A percentile compares a stretch with the other conserved stretches of the same genome.
Evolutionary conservation across 92 coral and sea anemone species (phyloP).

Genomic region (Plumapathes pennacea): DNA sequence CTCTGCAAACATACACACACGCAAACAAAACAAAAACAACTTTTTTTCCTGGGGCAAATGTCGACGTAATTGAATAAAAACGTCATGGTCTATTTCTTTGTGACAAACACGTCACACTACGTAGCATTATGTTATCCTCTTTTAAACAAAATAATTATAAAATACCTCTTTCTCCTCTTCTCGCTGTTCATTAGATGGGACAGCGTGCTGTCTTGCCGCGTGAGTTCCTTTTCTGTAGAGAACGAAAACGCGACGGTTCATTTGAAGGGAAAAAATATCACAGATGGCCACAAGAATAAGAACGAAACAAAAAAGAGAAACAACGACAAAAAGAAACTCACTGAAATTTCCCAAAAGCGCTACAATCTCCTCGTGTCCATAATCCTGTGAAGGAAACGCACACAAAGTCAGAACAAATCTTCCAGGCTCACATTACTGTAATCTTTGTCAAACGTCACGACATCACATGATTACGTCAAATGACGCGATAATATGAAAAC

Average conservation of each 20-base stretch:
- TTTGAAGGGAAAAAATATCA: neutral
- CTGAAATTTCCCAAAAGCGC: slow-evolving; percentile 80
- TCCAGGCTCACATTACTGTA: too few species aligned
- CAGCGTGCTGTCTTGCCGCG: slow-evolving; percentile 86
- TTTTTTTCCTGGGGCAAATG: too few species aligned
- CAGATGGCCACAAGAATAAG: neutral
- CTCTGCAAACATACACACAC: too few species aligned
- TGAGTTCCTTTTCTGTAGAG: slow-evolving; percentile 72
- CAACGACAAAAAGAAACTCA: slow-evolving; percentile 37
- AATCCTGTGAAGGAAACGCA: slow-evolving; percentile 67
- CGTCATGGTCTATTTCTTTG: too few species aligned
- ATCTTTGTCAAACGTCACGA: neutral
- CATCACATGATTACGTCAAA: neutral
- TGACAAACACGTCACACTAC: too few species aligned
- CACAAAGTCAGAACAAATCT: too few species aligned
- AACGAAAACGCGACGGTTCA: too few species aligned
- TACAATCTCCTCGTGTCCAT: slow-evolving; percentile 75
- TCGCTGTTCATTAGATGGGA: slow-evolving; percentile 92
- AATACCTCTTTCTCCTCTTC: slow-evolving; percentile 74
- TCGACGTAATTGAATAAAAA: too few species aligned
- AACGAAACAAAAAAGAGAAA: neutral
- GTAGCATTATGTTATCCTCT: too few species aligned
- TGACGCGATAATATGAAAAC: neutral
- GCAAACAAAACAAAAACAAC: too few species aligned
- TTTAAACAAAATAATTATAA: neutral